phyloP scores from a whole-genome alignment of 2,113 vertebrate genomes.

The Physeter macrocephalus region DNA sequence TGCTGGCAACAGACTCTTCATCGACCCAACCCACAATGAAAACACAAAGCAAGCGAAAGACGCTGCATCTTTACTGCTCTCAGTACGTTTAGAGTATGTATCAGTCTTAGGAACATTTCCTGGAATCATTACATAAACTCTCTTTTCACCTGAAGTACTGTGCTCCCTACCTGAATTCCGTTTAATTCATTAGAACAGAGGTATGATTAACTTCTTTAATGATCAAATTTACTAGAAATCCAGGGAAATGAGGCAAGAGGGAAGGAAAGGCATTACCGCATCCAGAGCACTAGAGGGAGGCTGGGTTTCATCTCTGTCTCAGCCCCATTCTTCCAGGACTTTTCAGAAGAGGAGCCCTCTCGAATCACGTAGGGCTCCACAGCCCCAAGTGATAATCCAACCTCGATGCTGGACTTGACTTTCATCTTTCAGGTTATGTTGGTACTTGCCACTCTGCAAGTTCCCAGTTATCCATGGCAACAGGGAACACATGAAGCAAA shows the following conservation, averaged over 20 bases:
- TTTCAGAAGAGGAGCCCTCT: not conserved
- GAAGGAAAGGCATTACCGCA: not conserved
- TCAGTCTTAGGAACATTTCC: not conserved
- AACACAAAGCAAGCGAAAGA: constrained; percentile 32
- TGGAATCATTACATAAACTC: not conserved
- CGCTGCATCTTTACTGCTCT: not conserved
- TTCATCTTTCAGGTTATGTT: not conserved
- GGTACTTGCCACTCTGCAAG: not conserved
- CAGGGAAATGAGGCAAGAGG: not conserved
- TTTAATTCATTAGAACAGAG: not conserved
- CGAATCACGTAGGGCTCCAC: not conserved
- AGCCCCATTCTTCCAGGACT: not conserved
- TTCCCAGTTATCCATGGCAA: not conserved
- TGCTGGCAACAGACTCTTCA: constrained; percentile 23
- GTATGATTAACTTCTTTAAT: not conserved
- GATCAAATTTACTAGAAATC: not conserved
- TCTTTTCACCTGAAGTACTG: not conserved
- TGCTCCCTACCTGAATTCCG: not conserved
- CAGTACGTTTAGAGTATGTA: not conserved
- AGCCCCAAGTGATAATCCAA: not conserved
- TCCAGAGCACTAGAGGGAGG: not conserved
- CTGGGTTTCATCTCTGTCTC: not conserved
- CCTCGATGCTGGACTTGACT: not conserved
- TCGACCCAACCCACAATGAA: not conserved
- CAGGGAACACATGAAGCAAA: not conserved